Conservation (phyloP, 35 echinoderm and acorn worm species). For the Diadema setosum region DNA sequence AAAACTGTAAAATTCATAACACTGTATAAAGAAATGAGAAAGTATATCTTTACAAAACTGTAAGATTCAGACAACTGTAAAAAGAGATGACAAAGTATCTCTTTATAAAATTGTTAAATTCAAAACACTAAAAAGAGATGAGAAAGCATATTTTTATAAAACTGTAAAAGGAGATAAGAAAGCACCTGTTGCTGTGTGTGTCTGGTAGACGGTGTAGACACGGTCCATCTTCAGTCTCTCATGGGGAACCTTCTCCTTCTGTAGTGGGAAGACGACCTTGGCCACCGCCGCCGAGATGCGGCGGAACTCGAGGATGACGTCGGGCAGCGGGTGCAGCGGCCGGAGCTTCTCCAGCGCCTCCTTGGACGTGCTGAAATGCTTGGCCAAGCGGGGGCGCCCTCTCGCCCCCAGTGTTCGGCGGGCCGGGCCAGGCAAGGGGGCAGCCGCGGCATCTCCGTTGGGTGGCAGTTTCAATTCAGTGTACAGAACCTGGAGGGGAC, state of each 20-base stretch:
- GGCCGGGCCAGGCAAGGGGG: background rate
- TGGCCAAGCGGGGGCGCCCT: conserved; percentile 64
- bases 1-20: too few species aligned
- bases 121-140: too few species aligned
- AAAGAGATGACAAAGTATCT: too few species aligned
- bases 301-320: conserved; percentile 85
- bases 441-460: conserved; percentile 64
- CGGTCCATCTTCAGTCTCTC: conserved; percentile 59
- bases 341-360: conserved; percentile 87
- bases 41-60: too few species aligned
- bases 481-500: conserved; percentile 60
- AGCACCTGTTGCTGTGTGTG: conserved; percentile 91
- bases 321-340: conserved; percentile 77
- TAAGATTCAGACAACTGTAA: too few species aligned
- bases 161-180: too few species aligned
- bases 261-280: conserved; percentile 90
- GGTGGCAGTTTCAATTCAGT: conserved; percentile 84
- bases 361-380: conserved; percentile 95
- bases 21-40: too few species aligned
- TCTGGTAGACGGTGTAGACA: conserved; percentile 69
- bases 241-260: conserved; percentile 81
- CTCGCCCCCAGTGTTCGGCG: conserved; percentile 66
- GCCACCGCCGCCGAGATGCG: conserved; percentile 69
- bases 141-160: too few species aligned
- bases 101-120: too few species aligned